Evolutionary conservation across 2,797 vertebrate genomes (phyloP), one percentile per base, ranked within the genome.

Genomic region (Manis pentadactyla): DNA sequence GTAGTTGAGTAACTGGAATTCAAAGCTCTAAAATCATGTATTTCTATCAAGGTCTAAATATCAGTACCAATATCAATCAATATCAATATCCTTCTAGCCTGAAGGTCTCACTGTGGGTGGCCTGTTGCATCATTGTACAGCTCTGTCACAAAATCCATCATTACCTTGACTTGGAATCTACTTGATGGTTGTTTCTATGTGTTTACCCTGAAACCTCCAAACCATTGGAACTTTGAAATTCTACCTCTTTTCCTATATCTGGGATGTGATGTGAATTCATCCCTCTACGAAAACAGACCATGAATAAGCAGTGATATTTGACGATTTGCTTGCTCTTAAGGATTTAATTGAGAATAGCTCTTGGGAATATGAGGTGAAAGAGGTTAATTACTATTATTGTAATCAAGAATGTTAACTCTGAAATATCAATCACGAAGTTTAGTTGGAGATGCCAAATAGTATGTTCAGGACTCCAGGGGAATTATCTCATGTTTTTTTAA

Each of bases 331-430:
- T 64, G 25, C n/a, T 27, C 59, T 59, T 57, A 66, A 81, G 15
- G 61, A 55, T 83, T 94, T 94, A 88, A 71, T 87, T 75, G 27
- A 49, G 68, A 55, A 68, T 59, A 37, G 61, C 86, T 66, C 29
- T 66, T 83, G 86, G 59, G 93, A 57, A 31, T 29, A 42, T 49
- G 39, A 51, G 19, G n/a, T 68, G 27, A 68, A 83, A 89, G 29
- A 71, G 37, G 51, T 89, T 89, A 88, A 66, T 66, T 69, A 46
- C 51, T 64, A 83, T 75, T 89, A 75, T 66, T 31, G 66, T 34
- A 89, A 75, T 17, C 68, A 89, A 57, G 37, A 74, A 66, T 64
- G n/a, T 82, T 88, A 78, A 31, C n/a, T 19, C 25, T 74, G 46
- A 75, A 59, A 21, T 75, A 31, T 27, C 4, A 75, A 89, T 71